Conservation (phyloP, 1,140 invertebrate species). For the Brachionus manjavacas region DNA sequence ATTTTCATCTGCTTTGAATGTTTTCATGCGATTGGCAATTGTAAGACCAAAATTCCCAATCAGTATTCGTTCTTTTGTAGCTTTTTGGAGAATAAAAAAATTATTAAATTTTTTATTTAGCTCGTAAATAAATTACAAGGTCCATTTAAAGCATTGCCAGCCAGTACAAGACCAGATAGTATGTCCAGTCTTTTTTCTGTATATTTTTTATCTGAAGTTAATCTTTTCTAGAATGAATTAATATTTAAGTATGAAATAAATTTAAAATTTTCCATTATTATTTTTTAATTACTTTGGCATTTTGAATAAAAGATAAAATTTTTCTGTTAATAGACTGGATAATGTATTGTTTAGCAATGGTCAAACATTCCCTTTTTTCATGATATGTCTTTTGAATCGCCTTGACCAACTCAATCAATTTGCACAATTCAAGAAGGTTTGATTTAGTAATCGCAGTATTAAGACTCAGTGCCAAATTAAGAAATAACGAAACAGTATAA, state of each 20-base stretch:
- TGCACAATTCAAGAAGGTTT: conserved; percentile 70
- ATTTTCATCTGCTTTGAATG: conserved; percentile 57
- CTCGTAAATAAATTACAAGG: conserved; percentile 50
- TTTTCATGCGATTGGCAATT: conserved; percentile 62
- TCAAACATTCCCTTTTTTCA: conserved; percentile 62
- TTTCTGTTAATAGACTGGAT: conserved; percentile 68
- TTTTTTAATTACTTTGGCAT: conserved; percentile 60
- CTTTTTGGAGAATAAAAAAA: conserved; percentile 43
- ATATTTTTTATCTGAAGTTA: conserved; percentile 63
- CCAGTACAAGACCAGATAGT: conserved; percentile 68
- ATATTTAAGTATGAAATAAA: background rate
- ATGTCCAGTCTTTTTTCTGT: conserved; percentile 65
- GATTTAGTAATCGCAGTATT: conserved; percentile 73
- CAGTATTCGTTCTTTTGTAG: conserved; percentile 64
- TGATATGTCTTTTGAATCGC: conserved; percentile 66
- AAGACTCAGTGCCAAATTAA: conserved; percentile 73
- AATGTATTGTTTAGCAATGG: conserved; percentile 64
- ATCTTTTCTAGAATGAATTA: conserved; percentile 52
- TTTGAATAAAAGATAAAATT: conserved; percentile 62
- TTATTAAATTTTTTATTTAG: too few relatives aligned
- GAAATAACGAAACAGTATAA: conserved; percentile 63
- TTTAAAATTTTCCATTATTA: background rate
- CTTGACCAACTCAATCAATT: conserved; percentile 73
- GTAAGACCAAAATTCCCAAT: conserved; percentile 67
- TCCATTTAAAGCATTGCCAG: conserved; percentile 68